A percentile compares a stretch with the other conserved stretches of the same genome.
These are phyloP conservation scores for Cryptosula pallasiana DNA, from an alignment of 2,888 invertebrate species.

Conservation along the genomic window DNA sequence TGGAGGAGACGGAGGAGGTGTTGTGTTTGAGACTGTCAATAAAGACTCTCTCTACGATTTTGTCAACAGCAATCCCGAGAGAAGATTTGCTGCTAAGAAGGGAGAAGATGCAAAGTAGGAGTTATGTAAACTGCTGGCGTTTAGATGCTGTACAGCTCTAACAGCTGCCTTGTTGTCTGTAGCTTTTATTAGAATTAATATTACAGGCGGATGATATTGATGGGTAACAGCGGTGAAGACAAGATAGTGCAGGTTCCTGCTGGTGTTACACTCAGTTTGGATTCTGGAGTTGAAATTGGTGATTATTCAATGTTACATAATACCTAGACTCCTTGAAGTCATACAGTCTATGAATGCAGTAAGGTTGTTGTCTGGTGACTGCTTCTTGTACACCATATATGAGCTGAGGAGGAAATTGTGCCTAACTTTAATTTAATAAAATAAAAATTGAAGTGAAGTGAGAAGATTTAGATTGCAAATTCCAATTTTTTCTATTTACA, in stretches of 20 bases:
- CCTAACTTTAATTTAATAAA: too few species aligned
- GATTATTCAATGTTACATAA: too few species aligned
- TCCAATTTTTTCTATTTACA: too few species aligned
- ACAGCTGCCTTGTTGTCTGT: not conserved
- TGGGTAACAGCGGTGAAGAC: slow-evolving; percentile 69
- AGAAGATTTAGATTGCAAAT: too few species aligned
- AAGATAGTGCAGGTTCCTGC: slow-evolving; percentile 70
- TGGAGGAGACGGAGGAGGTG: slow-evolving; percentile 86
- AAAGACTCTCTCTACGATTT: slow-evolving; percentile 48
- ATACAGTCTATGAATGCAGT: too few species aligned
- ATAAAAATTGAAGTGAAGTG: too few species aligned
- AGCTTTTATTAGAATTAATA: slow-evolving; percentile 51
- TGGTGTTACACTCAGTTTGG: slow-evolving; percentile 70
- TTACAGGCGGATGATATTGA: slow-evolving; percentile 49
- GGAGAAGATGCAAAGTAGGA: slow-evolving; percentile 69
- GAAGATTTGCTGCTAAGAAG: slow-evolving; percentile 63
- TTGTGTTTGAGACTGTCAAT: slow-evolving; percentile 60
- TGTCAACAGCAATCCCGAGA: slow-evolving; percentile 56
- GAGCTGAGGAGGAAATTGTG: too few species aligned
- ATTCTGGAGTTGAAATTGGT: slow-evolving; percentile 64
- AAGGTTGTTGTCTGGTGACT: too few species aligned
- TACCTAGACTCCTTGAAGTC: too few species aligned
- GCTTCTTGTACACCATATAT: too few species aligned
- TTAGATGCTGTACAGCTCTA: too few species aligned
- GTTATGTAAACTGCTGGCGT: too few species aligned